Conservation (phyloP, 2,797 vertebrate genomes). For the Falco naumanni region DNA sequence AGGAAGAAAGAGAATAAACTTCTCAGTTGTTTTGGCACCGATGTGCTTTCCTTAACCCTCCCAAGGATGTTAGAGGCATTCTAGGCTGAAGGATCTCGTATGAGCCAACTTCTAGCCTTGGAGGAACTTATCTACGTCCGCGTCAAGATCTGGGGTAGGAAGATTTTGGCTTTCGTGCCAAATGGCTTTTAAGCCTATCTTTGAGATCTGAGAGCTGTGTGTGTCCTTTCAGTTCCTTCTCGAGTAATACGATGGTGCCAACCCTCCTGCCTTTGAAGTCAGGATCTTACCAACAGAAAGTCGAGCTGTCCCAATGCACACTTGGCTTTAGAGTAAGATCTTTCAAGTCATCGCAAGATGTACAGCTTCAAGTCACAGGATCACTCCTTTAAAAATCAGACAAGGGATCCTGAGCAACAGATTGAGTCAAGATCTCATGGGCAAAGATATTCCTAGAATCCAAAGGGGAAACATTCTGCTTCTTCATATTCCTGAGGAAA, state of each 20-base stretch:
- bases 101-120: not conserved
- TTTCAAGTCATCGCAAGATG: slow-evolving; percentile 32
- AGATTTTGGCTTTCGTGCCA: slow-evolving; percentile 8
- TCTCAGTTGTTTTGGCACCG: not conserved
- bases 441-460: slow-evolving; percentile 47
- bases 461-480: not conserved
- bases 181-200: not conserved
- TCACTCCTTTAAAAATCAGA: slow-evolving; percentile 26
- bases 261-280: slow-evolving; percentile 23
- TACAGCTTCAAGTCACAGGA: slow-evolving; percentile 41
- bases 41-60: not conserved
- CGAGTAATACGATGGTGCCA: not conserved
- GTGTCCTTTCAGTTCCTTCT: slow-evolving; percentile 25
- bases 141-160: not conserved
- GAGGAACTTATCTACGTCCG: not conserved
- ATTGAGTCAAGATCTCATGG: not conserved
- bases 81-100: not conserved
- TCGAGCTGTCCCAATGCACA: not conserved
- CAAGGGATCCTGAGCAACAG: slow-evolving; percentile 30
- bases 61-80: not conserved
- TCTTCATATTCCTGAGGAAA: not conserved
- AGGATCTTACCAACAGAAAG: not conserved
- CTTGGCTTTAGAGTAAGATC: slow-evolving; percentile 13
- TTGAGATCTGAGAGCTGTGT: slow-evolving; percentile 27
- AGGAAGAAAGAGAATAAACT: not conserved